A percentile compares a stretch with the other conserved stretches of the same genome.
Conservation (phyloP, 2,113 vertebrate genomes). For the Promerops cafer region DNA sequence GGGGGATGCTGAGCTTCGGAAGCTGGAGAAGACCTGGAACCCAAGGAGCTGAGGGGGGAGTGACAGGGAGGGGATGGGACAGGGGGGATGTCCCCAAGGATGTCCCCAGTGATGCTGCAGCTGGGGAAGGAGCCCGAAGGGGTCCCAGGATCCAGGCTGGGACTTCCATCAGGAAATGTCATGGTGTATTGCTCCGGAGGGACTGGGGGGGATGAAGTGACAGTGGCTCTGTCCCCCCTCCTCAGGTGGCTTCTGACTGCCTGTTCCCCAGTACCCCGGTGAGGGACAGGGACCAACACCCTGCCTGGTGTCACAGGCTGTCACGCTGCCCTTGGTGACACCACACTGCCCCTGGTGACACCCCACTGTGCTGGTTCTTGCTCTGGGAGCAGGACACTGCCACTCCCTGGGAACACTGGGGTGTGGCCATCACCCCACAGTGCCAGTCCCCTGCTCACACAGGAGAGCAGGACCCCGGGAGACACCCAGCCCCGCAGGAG, state of each 20-base stretch:
- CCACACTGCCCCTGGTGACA: background rate
- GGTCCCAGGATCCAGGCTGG: background rate
- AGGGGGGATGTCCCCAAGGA: background rate
- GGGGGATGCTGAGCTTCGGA: background rate
- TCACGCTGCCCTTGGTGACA: accelerated
- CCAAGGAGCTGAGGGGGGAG: background rate
- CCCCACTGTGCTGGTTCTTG: accelerated
- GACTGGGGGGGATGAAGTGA: accelerated
- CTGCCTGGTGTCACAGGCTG: background rate
- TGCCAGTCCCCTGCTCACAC: background rate
- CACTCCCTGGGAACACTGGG: background rate
- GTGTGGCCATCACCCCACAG: accelerated
- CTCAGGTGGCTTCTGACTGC: background rate
- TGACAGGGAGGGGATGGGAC: background rate
- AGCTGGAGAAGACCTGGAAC: background rate
- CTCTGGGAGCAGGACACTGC: background rate
- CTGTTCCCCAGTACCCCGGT: background rate
- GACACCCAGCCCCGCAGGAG: background rate
- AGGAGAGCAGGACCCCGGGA: accelerated
- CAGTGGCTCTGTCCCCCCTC: accelerated
- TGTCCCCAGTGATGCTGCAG: background rate
- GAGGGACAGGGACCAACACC: background rate
- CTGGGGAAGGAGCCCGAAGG: accelerated
- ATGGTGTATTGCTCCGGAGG: background rate
- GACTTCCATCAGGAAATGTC: background rate